Percentiles rank a stretch among this genome's conserved stretches.
These are phyloP conservation scores for Drosophila simulans DNA, from an alignment of 1,140 invertebrate species.

Conservation along the genomic window DNA sequence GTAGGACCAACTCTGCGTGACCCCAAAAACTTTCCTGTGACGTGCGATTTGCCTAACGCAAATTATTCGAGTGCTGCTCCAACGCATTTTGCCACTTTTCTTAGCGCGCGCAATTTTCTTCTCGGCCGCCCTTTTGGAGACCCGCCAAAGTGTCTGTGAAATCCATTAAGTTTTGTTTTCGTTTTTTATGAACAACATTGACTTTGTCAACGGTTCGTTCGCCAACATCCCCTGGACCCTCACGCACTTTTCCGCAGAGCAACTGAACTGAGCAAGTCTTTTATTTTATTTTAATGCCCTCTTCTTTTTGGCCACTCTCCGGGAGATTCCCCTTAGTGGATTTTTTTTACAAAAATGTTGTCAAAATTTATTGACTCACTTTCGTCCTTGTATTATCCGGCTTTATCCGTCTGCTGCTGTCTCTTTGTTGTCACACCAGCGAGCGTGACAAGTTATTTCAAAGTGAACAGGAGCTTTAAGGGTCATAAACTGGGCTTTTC, in stretches of 20 bases:
- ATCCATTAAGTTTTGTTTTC: constrained; percentile 77
- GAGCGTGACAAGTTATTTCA: constrained; percentile 23
- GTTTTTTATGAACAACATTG: constrained; percentile 60
- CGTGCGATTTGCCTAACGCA: constrained; percentile 50
- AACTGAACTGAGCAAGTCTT: constrained; percentile 46
- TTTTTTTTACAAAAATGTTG: constrained; percentile 42
- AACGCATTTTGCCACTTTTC: constrained; percentile 42
- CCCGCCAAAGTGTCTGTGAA: constrained; percentile 69
- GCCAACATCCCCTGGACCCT: constrained; percentile 2
- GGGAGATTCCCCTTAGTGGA: constrained; percentile 9
- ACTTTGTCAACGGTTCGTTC: constrained; percentile 55
- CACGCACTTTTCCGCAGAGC: constrained; percentile 34
- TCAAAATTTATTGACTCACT: constrained; percentile 66
- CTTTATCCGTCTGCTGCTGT: constrained; percentile 34
- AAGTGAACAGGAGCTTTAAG: constrained; percentile 28
- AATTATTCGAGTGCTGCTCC: constrained; percentile 73
- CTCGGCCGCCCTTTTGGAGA: constrained; percentile 62
- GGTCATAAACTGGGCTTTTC: constrained; percentile 31
- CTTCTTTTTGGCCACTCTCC: constrained; percentile 22
- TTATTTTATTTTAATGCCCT: constrained; percentile 41
- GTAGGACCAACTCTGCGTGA: constrained; percentile 7
- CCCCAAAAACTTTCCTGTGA: constrained; percentile 51
- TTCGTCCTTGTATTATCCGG: constrained; percentile 46
- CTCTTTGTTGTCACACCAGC: constrained; percentile 25
- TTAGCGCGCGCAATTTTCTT: constrained; percentile 58